These are phyloP conservation scores for Paguma larvata DNA, from an alignment of 2,797 vertebrate species.

Conservation along the genomic window DNA sequence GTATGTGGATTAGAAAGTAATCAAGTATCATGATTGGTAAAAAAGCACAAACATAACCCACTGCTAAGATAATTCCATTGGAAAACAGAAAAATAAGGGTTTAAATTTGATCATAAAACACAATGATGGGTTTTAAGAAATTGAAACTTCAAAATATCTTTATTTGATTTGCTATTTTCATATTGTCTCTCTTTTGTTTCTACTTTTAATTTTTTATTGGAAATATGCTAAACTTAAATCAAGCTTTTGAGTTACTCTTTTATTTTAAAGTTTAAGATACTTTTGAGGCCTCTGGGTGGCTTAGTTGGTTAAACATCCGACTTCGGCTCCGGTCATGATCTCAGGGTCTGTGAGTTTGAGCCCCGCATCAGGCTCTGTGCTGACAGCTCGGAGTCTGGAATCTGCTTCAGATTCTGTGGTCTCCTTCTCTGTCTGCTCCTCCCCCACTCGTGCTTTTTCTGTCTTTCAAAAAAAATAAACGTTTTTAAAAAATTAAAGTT, in stretches of 20 bases:
- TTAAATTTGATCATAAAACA: not conserved
- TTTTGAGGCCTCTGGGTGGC: not conserved
- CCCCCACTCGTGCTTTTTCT: too few relatives aligned
- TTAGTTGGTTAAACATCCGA: too few relatives aligned
- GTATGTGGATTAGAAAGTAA: not conserved
- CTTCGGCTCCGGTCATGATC: too few relatives aligned
- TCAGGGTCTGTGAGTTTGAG: too few relatives aligned
- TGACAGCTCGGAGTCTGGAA: too few relatives aligned
- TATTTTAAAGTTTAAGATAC: constrained; percentile 10
- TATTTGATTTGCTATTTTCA: not conserved
- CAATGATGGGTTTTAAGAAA: not conserved
- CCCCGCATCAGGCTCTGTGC: too few relatives aligned
- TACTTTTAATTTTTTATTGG: constrained; percentile 7
- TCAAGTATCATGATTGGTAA: not conserved
- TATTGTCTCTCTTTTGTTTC: not conserved
- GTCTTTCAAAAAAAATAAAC: too few relatives aligned
- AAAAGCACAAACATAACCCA: not conserved
- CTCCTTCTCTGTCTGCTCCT: too few relatives aligned
- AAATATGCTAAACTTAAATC: not conserved
- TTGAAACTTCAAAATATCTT: not conserved
- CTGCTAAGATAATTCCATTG: not conserved
- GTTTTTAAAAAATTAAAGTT: not conserved
- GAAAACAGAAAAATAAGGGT: not conserved
- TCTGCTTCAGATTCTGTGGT: too few relatives aligned
- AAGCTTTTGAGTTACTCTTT: not conserved